Percentiles rank a stretch among this genome's conserved stretches.
These are phyloP conservation scores for Casuarius casuarius DNA, from an alignment of 2,113 vertebrate genomes.

Conservation along the genomic window DNA sequence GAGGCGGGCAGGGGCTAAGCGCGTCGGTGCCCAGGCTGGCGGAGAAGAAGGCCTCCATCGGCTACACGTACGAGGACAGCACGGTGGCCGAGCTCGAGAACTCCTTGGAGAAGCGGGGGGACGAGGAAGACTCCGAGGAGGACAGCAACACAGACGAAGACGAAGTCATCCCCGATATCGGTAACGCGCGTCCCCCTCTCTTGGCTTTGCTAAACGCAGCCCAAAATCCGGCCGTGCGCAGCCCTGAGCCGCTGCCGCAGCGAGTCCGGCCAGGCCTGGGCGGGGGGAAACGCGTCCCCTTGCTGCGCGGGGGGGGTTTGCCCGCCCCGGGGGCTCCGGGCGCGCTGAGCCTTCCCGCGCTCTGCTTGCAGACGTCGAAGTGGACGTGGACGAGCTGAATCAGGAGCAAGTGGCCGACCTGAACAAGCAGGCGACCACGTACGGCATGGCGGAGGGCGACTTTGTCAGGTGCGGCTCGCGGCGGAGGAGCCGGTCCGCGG, in stretches of 20 bases:
- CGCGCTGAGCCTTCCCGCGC: background rate
- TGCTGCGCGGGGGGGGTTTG: too few relatives aligned
- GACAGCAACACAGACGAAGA: constrained; percentile 95
- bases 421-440: constrained; percentile 93
- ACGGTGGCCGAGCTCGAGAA: constrained; percentile 86
- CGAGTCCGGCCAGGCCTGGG: too few relatives aligned
- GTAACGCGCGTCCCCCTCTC: constrained; percentile 57
- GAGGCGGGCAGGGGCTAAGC: background rate
- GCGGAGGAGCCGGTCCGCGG: too few relatives aligned
- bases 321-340: too few relatives aligned
- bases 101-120: constrained; percentile 79
- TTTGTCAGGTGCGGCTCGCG: constrained; percentile 86
- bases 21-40: constrained; percentile 79
- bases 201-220: background rate
- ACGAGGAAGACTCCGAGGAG: constrained; percentile 90
- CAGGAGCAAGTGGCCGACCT: constrained; percentile 91
- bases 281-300: background rate
- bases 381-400: constrained; percentile 93
- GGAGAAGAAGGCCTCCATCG: constrained; percentile 93
- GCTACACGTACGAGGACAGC: constrained; percentile 96
- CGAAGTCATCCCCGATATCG: constrained; percentile 95
- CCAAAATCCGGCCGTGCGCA: too few relatives aligned
- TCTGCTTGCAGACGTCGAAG: constrained; percentile 88
- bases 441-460: constrained; percentile 95
- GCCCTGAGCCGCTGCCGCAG: too few relatives aligned